These are phyloP conservation scores for Cyphomyrus discorhynchus DNA, from an alignment of 2,113 vertebrate genomes.

Conservation along the genomic window DNA sequence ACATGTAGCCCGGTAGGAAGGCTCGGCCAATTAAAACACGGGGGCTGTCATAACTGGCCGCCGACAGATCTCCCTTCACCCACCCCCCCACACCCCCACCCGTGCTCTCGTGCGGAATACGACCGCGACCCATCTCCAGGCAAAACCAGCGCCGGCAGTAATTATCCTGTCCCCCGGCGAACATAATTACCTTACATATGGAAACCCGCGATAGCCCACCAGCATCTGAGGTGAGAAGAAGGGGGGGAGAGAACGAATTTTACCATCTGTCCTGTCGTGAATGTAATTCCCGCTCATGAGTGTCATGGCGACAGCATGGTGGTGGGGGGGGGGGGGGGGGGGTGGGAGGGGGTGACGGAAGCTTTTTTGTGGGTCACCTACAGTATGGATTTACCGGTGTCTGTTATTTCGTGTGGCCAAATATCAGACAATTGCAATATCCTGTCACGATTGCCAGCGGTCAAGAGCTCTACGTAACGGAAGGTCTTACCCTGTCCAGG, in stretches of 20 bases:
- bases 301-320: background rate
- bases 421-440: background rate
- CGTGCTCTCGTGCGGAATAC: conserved; percentile 62
- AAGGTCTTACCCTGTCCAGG: background rate
- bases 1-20: background rate
- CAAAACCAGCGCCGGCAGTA: conserved; percentile 68
- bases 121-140: conserved; percentile 64
- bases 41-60: background rate
- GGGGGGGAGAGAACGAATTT: conserved; percentile 47
- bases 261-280: conserved; percentile 63
- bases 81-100: conserved; percentile 56
- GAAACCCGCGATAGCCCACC: conserved; percentile 71
- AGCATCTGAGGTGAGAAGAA: conserved; percentile 57
- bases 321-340: background rate
- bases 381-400: background rate
- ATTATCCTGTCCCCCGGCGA: conserved; percentile 78
- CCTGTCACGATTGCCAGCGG: background rate
- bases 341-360: background rate
- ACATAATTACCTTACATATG: conserved; percentile 82
- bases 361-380: background rate
- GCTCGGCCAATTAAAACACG: background rate
- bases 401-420: background rate
- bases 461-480: background rate
- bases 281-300: conserved; percentile 8
- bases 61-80: conserved; percentile 44